Conservation (phyloP, 2,797 vertebrate genomes). For the Spatula versicolor region DNA sequence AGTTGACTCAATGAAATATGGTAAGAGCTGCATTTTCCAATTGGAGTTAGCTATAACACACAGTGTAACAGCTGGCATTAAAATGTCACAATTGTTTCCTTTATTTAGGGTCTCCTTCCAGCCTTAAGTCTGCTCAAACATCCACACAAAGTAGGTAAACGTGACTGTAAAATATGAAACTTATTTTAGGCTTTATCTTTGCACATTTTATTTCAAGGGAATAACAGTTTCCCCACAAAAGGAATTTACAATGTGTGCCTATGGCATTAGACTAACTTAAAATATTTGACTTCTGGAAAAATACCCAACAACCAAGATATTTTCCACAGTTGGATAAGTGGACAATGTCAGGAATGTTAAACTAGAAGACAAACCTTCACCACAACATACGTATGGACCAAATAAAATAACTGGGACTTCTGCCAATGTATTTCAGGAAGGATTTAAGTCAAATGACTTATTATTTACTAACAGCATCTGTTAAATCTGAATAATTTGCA, state of each 20-base stretch:
- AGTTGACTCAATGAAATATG: background rate
- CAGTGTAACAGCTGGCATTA: constrained; percentile 40
- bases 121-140: background rate
- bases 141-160: constrained; percentile 14
- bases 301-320: background rate
- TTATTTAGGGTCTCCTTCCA: constrained; percentile 44
- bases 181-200: background rate
- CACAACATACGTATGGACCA: too few relatives aligned
- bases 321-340: background rate
- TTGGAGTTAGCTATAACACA: background rate
- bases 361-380: background rate
- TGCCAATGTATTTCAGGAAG: background rate
- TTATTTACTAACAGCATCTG: constrained; percentile 3
- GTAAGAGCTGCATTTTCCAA: constrained; percentile 29
- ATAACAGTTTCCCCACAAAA: background rate
- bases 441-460: background rate
- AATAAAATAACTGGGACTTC: background rate
- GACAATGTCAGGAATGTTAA: background rate
- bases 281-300: background rate
- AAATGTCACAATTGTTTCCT: constrained; percentile 27
- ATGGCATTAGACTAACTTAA: background rate
- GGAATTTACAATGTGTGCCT: background rate
- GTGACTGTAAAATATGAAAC: background rate
- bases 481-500: constrained; percentile 4
- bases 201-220: background rate